Conservation (phyloP, 23 tunicate genomes). For the Halocynthia roretzi region DNA sequence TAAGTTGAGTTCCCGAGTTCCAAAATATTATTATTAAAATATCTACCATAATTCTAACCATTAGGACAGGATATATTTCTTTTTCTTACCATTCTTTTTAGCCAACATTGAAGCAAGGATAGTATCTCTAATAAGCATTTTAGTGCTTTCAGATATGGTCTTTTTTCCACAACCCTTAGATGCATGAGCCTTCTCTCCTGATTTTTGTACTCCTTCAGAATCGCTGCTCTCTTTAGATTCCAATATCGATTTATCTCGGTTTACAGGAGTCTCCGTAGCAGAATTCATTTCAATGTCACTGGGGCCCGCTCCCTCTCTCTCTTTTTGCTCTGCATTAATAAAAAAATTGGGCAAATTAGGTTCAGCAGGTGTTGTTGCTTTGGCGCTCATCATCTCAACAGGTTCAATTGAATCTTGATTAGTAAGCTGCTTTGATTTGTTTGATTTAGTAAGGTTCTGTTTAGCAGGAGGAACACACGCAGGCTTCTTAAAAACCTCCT, state of each 20-base stretch:
- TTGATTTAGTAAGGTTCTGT: neutral
- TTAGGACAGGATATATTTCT: too few species aligned
- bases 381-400: slow-evolving; percentile 60
- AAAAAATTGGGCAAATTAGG: too few species aligned
- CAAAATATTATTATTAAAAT: too few species aligned
- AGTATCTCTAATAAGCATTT: slow-evolving; percentile 69
- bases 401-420: neutral
- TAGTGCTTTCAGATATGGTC: slow-evolving; percentile 84
- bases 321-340: too few species aligned
- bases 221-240: neutral
- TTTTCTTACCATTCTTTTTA: slow-evolving; percentile 70
- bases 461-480: slow-evolving; percentile 2
- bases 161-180: slow-evolving; percentile 20
- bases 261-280: too few species aligned
- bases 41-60: too few species aligned
- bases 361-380: neutral
- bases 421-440: neutral
- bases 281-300: too few species aligned
- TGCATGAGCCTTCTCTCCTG: neutral
- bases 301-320: too few species aligned
- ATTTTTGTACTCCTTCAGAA: neutral
- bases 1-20: too few species aligned
- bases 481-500: slow-evolving; percentile 60
- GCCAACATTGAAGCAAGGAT: slow-evolving; percentile 85
- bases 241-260: too few species aligned